Evolutionary conservation across 2,113 vertebrate species (phyloP), one percentile per base, ranked within the genome.

Genomic region (Ictidomys tridecemlineatus): DNA sequence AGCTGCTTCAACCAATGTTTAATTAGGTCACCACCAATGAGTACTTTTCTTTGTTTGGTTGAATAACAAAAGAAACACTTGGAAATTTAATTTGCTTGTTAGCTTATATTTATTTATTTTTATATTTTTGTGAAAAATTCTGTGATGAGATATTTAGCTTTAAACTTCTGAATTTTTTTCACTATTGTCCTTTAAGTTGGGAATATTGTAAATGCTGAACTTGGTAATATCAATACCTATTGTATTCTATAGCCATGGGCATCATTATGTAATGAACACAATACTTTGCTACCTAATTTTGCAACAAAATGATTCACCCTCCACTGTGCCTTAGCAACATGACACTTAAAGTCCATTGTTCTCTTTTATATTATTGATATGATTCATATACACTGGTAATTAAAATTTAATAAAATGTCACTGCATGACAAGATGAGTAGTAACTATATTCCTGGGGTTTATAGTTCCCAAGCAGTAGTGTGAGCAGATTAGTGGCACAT

Each of bases 51-150:
- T 80, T 93, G 22, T 90, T 63, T 87, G 45, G 34, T n/a, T 48
- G 30, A 37, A 20, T 63, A 83, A 73, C 14, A 86, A 61, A 89
- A 63, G 34, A 84, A 17, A 14, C 34, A 90, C 17, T 95, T 91
- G n/a, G 61, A 94, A 79, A 87, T 39, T 77, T 42, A 84, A 26
- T 61, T 91, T 77, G 65, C 30, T 78, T 58, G 39, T 87, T 84
- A 26, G 7, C 17, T 89, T 80, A 88, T 77, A 56, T 80, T 65
- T 84, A 80, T 61, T 79, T 63, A 26, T 51, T 58, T 73, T 16
- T 20, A 28, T 82, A 34, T 34, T 34, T 89, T 48, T 91, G 39
- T 80, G 79, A 82, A 89, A 45, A 85, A 89, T 63, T 11, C 30
- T 85, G 51, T 48, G 32, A 85, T 70, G 58, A 94, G 37, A 48